These are phyloP conservation scores for Chaetura pelagica DNA, from an alignment of 2,113 vertebrate genomes.

Conservation along the genomic window DNA sequence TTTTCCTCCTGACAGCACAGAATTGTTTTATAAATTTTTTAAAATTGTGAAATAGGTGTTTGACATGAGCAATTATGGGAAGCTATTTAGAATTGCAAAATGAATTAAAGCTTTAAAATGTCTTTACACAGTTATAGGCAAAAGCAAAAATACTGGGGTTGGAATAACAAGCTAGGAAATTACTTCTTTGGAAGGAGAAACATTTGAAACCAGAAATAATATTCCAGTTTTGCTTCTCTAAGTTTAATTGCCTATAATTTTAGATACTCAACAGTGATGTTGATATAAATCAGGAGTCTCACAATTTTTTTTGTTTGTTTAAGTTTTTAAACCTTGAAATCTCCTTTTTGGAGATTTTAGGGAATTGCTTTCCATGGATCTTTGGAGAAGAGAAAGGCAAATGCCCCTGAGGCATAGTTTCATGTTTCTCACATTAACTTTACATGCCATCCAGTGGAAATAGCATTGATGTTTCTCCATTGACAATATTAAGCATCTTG, in stretches of 20 bases:
- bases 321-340: not conserved
- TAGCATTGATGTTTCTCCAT: not conserved
- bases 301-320: not conserved
- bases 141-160: conserved; percentile 49
- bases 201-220: conserved; percentile 10
- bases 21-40: conserved; percentile 75
- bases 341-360: not conserved
- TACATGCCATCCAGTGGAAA: accelerated
- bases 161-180: conserved; percentile 44
- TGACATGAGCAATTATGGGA: conserved; percentile 64
- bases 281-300: not conserved
- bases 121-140: conserved; percentile 18
- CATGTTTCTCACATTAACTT: not conserved
- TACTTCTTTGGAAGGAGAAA: conserved; percentile 14
- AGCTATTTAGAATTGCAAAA: conserved; percentile 62
- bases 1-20: conserved; percentile 32
- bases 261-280: not conserved
- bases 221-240: not conserved
- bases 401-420: not conserved
- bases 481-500: not conserved
- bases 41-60: conserved; percentile 66
- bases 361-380: not conserved
- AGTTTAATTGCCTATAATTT: not conserved
- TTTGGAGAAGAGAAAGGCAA: not conserved
- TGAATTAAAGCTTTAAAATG: conserved; percentile 64